Percentiles rank a stretch among this genome's conserved stretches.
phyloP scores from a whole-genome alignment of 2,888 invertebrate genomes.

The Muscina levida region DNA sequence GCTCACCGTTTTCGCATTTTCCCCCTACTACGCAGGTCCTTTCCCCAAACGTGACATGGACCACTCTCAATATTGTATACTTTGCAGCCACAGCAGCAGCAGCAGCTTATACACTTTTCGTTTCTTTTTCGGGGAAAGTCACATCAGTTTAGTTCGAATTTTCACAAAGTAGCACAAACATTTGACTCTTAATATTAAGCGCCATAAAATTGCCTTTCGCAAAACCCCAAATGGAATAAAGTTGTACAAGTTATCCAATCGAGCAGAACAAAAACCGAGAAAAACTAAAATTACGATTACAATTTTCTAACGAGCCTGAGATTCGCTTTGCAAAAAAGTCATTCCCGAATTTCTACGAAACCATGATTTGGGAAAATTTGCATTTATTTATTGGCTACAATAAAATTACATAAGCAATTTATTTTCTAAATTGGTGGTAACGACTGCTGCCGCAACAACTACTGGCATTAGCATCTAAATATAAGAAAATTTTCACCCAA shows the following conservation, averaged over 20 bases:
- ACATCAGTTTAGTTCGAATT: conserved; percentile 65
- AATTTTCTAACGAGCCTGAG: conserved; percentile 16
- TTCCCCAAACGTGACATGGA: conserved; percentile 52
- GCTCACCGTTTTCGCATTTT: conserved; percentile 59
- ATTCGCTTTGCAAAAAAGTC: conserved; percentile 21
- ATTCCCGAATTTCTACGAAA: conserved; percentile 22
- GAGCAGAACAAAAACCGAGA: conserved; percentile 31
- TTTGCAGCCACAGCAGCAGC: conserved; percentile 50
- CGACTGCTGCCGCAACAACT: neutral
- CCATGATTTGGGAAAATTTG: conserved; percentile 52
- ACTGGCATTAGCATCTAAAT: too few species aligned
- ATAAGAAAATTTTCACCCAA: too few species aligned
- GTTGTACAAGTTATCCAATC: conserved; percentile 31
- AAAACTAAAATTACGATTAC: conserved; percentile 32
- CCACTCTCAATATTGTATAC: conserved; percentile 59
- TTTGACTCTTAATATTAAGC: conserved; percentile 57
- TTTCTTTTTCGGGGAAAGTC: conserved; percentile 55
- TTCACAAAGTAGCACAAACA: conserved; percentile 65
- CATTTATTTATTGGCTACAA: conserved; percentile 58
- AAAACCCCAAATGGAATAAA: conserved; percentile 43
- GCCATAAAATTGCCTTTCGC: conserved; percentile 59
- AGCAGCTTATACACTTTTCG: conserved; percentile 61
- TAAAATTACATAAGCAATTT: conserved; percentile 64
- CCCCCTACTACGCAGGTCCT: conserved; percentile 57
- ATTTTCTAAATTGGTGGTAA: conserved; percentile 30